Evolutionary conservation across 2,797 vertebrate genomes (phyloP), one percentile per base, ranked within the genome.

Genomic region (Leuciscus waleckii): DNA sequence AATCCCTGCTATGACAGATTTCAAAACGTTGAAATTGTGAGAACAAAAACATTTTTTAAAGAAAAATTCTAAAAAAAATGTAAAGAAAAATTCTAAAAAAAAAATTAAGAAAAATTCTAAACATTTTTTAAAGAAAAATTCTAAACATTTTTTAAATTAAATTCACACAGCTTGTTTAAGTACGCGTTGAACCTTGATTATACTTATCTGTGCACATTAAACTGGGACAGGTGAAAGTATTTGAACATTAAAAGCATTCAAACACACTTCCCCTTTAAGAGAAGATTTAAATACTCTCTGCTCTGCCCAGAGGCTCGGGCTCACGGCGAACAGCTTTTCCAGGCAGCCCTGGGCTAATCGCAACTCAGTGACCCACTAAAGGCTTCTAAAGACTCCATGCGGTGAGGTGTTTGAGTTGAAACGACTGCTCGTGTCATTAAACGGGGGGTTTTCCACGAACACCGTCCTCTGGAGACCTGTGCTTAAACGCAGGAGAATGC

Each of bases 281-380:
- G 29, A 63, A 73, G 68, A 85, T 63, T 71, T 46, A 80, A 85
- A 70, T 58, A 84, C 49, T 70, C 63, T 43, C n/a, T n/a, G 49
- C 49, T 84, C 49, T 70, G 65, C 63, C 63, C 74, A 77, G 63
- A 84, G 65, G 49, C 35, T 70, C 26, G 13, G 2, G 82, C 70
- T 84, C 74, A 56, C 8, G 51, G n/a, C 46, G 56, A 73, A 85
- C 68, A 73, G 77, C 83, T 85, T 80, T 85, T 80, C 83, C 77
- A 85, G 68, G 56, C 67, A 49, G 83, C 68, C 68, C 54, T 63
- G 56, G 77, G 83, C 83, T 74, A 80, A 73, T 63, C 51, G 10
- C 75, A 69, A 70, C 56, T 73, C 68, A 79, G 37, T 80, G 83
- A 85, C 83, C 77, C 32, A 32, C 68, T 80, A 58, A 70, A 70